These are phyloP conservation scores for Sinopyrophorus schimmeli DNA, from an alignment of 2,888 invertebrate species.

Conservation along the genomic window DNA sequence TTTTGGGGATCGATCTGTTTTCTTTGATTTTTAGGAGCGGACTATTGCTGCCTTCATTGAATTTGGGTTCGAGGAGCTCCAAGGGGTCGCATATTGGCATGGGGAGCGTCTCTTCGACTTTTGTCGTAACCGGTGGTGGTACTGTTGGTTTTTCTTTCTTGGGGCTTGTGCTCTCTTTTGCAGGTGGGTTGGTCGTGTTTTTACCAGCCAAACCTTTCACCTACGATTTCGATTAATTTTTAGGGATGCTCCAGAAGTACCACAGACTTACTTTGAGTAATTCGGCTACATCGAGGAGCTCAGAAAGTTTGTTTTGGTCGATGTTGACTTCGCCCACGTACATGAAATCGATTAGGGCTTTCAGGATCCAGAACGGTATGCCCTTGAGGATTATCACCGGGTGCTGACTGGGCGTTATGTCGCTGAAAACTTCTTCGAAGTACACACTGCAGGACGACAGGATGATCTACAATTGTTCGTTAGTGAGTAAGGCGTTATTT, in stretches of 20 bases:
- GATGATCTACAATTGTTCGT: constrained; percentile 58
- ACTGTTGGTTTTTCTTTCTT: constrained; percentile 18
- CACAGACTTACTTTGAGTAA: constrained; percentile 49
- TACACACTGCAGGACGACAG: constrained; percentile 59
- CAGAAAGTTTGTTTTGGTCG: constrained; percentile 55
- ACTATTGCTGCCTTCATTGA: constrained; percentile 40
- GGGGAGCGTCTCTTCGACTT: constrained; percentile 21
- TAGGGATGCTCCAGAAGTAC: not conserved
- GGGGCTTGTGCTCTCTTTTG: constrained; percentile 10
- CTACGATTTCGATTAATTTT: constrained; percentile 22
- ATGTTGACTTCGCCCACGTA: constrained; percentile 60
- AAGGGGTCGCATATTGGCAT: constrained; percentile 39
- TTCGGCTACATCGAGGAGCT: constrained; percentile 57
- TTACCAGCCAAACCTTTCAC: constrained; percentile 35
- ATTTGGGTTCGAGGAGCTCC: constrained; percentile 48
- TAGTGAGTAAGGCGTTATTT: no score
- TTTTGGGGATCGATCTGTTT: constrained; percentile 26
- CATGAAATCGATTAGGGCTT: constrained; percentile 59
- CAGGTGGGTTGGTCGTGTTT: constrained; percentile 2
- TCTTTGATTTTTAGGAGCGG: constrained; percentile 16
- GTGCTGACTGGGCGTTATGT: constrained; percentile 55
- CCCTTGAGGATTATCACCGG: constrained; percentile 58
- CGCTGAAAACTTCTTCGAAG: constrained; percentile 56
- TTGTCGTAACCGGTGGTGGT: constrained; percentile 12
- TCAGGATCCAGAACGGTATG: constrained; percentile 58